These are phyloP conservation scores for Sericinus montela DNA, from an alignment of 2,888 invertebrate species.

Conservation along the genomic window DNA sequence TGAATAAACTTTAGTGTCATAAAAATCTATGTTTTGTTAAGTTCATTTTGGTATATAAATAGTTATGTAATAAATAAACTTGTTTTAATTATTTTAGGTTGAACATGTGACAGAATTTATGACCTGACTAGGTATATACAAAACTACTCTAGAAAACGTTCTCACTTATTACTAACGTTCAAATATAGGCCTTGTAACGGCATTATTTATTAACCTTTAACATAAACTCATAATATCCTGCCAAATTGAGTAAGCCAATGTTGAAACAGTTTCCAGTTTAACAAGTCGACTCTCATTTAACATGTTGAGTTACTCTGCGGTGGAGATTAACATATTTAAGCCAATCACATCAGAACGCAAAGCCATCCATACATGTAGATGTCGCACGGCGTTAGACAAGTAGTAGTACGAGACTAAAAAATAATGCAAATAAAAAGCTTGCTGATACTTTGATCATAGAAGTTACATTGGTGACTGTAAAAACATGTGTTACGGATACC, in stretches of 20 bases:
- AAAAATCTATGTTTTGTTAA: no score
- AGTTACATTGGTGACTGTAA: not conserved
- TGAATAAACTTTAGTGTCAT: no score
- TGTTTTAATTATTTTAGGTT: no score
- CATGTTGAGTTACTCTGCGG: constrained; percentile 1
- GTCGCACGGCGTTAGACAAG: constrained; percentile 26
- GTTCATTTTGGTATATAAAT: no score
- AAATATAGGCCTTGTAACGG: no score
- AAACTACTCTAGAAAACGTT: not conserved
- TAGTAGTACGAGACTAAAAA: constrained; percentile 4
- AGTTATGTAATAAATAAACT: no score
- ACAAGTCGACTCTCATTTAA: constrained; percentile 6
- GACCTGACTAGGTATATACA: no score
- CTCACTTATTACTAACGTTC: no score
- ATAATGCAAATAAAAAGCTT: constrained; percentile 16
- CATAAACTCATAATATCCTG: constrained; percentile 10
- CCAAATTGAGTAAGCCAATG: constrained; percentile 4
- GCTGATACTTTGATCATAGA: constrained; percentile 9
- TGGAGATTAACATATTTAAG: constrained; percentile 42
- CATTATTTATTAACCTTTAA: not conserved
- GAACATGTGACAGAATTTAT: no score
- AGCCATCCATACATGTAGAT: constrained; percentile 36
- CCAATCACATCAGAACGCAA: constrained; percentile 38
- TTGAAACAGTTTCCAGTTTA: constrained; percentile 11
- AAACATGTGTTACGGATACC: no score